Evolutionary conservation across 2,888 invertebrate genomes (phyloP).

Genomic region (Thera obeliscata): DNA sequence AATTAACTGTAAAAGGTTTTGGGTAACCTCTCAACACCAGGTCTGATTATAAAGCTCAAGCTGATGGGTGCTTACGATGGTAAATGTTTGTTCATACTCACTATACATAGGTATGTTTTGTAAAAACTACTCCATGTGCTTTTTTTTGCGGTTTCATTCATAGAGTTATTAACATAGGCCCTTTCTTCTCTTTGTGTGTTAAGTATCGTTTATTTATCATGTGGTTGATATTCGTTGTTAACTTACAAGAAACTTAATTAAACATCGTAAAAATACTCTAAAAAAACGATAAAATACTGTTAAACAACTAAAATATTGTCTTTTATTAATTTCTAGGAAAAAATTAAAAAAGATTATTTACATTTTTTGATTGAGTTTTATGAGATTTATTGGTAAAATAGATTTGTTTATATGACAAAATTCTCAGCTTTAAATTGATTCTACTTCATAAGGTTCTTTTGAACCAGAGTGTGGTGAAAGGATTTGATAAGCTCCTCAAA

Average conservation of each 20-base stretch:
- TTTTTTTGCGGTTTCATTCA: constrained; percentile 30
- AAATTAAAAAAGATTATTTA: too few relatives aligned
- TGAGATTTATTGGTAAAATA: too few relatives aligned
- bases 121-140: constrained; percentile 1
- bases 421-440: too few relatives aligned
- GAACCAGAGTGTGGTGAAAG: too few relatives aligned
- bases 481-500: too few relatives aligned
- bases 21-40: too few relatives aligned
- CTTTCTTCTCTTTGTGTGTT: constrained; percentile 51
- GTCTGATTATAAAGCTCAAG: neutral
- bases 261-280: neutral
- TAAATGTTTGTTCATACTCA: constrained; percentile 2
- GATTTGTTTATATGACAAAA: too few relatives aligned
- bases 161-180: constrained; percentile 60
- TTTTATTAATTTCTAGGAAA: too few relatives aligned
- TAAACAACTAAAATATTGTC: too few relatives aligned
- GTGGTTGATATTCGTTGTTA: constrained; percentile 22
- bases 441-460: too few relatives aligned
- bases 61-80: neutral
- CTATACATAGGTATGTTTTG: neutral
- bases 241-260: constrained; percentile 2
- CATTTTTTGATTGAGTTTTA: too few relatives aligned
- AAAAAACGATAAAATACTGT: constrained; percentile 44
- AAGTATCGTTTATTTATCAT: constrained; percentile 59
- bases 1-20: too few relatives aligned